phyloP scores from a whole-genome alignment of 2,113 vertebrate species.

The Xenopus borealis region DNA sequence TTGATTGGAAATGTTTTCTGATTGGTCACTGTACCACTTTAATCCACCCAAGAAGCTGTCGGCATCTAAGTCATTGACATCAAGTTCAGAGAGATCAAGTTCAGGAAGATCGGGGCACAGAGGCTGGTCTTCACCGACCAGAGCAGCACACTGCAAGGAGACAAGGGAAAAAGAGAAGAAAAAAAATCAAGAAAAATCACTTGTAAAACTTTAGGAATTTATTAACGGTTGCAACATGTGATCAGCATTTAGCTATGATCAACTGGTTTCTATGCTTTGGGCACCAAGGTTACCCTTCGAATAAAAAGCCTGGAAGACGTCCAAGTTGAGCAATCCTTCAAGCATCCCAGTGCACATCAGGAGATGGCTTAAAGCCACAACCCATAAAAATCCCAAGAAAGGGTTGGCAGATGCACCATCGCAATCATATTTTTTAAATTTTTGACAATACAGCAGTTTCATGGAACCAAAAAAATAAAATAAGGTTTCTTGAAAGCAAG shows the following conservation, averaged over 20 bases:
- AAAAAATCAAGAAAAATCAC: constrained; percentile 1
- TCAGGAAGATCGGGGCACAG: constrained; percentile 97
- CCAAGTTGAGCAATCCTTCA: constrained; percentile 38
- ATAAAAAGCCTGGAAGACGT: constrained; percentile 32
- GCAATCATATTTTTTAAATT: constrained; percentile 12
- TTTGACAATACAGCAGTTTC: neutral
- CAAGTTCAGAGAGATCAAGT: constrained; percentile 98
- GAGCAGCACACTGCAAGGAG: constrained; percentile 87
- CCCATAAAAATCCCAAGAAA: constrained; percentile 7
- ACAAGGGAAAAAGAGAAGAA: constrained; percentile 10
- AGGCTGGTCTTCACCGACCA: constrained; percentile 99
- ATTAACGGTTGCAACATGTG: constrained; percentile 57
- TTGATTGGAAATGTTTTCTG: constrained; percentile 96
- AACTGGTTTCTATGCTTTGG: constrained; percentile 48
- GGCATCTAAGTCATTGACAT: constrained; percentile 94
- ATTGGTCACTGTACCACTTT: constrained; percentile 99
- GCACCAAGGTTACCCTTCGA: constrained; percentile 44
- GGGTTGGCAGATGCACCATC: constrained; percentile 6
- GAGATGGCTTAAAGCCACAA: constrained; percentile 23
- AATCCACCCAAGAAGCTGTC: constrained; percentile 96
- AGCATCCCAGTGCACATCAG: constrained; percentile 26
- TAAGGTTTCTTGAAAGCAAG: neutral
- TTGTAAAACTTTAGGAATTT: constrained; percentile 49
- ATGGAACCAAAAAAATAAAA: neutral
- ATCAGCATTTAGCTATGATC: constrained; percentile 58